Evolutionary conservation across 1,140 invertebrate genomes (phyloP).

Genomic region (Battus philenor): DNA sequence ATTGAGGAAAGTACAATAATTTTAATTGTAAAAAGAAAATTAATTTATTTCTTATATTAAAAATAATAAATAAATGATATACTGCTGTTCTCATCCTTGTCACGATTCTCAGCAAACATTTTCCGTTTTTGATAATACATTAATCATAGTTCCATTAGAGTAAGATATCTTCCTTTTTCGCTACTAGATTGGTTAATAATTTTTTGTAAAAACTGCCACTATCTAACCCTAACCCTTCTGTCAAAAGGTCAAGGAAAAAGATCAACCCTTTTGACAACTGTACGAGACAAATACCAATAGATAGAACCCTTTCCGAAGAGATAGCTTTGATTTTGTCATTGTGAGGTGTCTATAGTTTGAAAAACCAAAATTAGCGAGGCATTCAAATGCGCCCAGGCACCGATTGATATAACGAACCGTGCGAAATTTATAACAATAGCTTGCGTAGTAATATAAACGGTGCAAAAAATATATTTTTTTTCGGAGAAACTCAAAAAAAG

Average conservation of each 20-base stretch:
- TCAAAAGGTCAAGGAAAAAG: conserved; percentile 56
- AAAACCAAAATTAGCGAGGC: conserved; percentile 60
- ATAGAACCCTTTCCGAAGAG: conserved; percentile 35
- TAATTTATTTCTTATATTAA: too few species aligned
- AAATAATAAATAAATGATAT: too few species aligned
- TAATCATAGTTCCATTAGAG: too few species aligned
- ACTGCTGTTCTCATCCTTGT: too few species aligned
- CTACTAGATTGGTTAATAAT: too few species aligned
- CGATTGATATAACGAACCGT: conserved; percentile 60
- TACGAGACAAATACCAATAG: conserved; percentile 47
- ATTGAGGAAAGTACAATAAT: too few species aligned
- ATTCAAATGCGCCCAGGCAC: conserved; percentile 59
- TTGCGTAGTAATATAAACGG: conserved; percentile 22
- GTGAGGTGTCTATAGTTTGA: conserved; percentile 37
- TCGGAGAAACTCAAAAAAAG: conserved; percentile 35
- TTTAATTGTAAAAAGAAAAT: too few species aligned
- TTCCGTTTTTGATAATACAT: too few species aligned
- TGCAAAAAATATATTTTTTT: conserved; percentile 29
- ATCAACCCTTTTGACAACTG: conserved; percentile 51
- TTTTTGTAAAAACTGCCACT: conserved; percentile 39
- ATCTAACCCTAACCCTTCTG: conserved; percentile 25
- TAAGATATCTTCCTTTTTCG: too few species aligned
- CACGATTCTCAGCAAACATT: too few species aligned
- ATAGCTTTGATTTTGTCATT: conserved; percentile 39
- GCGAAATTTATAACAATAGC: conserved; percentile 60